phyloP scores from a whole-genome alignment of 2,113 vertebrate genomes.

The Phalacrocorax pelagicus region DNA sequence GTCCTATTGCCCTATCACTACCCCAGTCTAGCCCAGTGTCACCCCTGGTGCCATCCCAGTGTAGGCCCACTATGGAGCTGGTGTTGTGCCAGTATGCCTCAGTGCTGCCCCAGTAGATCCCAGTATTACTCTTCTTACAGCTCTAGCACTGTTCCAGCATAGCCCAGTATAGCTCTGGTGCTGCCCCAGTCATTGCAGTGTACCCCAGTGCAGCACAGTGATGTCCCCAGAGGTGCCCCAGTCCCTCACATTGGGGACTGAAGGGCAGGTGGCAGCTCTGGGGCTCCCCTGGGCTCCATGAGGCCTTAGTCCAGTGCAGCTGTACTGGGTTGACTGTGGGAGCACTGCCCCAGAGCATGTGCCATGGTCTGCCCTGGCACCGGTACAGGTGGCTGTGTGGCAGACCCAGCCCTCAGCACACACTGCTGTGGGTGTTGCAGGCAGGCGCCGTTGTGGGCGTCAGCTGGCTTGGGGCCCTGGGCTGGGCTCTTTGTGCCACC shows the following conservation, averaged over 20 bases:
- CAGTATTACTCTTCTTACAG: not conserved
- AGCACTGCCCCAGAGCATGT: accelerated
- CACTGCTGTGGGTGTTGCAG: not conserved
- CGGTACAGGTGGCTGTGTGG: accelerated
- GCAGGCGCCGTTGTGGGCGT: not conserved
- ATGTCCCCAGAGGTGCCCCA: not conserved
- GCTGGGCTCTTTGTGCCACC: not conserved
- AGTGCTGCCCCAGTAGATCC: not conserved
- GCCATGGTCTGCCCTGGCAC: not conserved
- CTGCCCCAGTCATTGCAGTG: no score
- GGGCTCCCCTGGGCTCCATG: not conserved
- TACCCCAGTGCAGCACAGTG: not conserved
- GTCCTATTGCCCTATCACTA: not conserved
- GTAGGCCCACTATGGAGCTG: accelerated
- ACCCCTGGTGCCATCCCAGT: not conserved
- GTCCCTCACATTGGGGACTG: accelerated
- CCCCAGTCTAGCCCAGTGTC: not conserved
- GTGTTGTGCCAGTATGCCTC: not conserved
- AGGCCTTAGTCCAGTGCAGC: not conserved
- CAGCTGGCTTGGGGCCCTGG: not conserved
- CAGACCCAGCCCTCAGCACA: not conserved
- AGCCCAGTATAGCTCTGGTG: not conserved
- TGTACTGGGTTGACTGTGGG: not conserved
- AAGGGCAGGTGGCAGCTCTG: not conserved
- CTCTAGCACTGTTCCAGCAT: not conserved